Evolutionary conservation across 2,113 vertebrate species (phyloP), one percentile per base, ranked within the genome.

Genomic region (Anarhynchus alexandrinus): DNA sequence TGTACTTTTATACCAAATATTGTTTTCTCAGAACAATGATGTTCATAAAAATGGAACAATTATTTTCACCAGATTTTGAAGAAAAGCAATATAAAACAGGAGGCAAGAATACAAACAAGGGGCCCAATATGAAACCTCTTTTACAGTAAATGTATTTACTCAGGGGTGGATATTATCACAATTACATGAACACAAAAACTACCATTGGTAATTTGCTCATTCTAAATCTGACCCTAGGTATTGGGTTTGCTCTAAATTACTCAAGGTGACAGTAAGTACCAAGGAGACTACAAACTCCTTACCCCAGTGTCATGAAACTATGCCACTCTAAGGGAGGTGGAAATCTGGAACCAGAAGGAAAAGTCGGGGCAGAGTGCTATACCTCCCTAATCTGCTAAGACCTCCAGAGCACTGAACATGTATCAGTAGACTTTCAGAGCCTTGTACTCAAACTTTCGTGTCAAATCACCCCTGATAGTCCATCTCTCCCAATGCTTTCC

Each of bases 341-440:
- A 66, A 85, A 57, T 22, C 29, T 61, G 59, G 20, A 73, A 78
- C 6, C 8, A 71, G 45, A 23, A 61, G 10, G 16, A 86, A 42
- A 51, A 14, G 2, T 29, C 1, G 1, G 9, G 5, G 20, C 19
- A 29, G 16, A 20, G 12, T 29, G 10, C 7, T 32, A 11, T 9
- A 71, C 12, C 7, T 64, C 25, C 40, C 22, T 45, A 30, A 45
- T 32, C 5, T 42, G 19, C 3, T 1, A 64, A 77, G 5, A 20
- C 11, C 16, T 61, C 21, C 25, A 61, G n/a, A 25, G 6, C 8
- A 29, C 22, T 32, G 54, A 20, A 27, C 2, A 5, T 1, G 4
- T 7, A 22, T 6, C 20, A 4, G 5, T 4, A 7, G 23, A 17
- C 13, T 38, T 69, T 26, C 36, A 52, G 29, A 65, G 7, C 4